Percentiles rank a stretch among this genome's conserved stretches.
phyloP scores from a whole-genome alignment of 2,888 invertebrate species.

The Sabatieria punctata region DNA sequence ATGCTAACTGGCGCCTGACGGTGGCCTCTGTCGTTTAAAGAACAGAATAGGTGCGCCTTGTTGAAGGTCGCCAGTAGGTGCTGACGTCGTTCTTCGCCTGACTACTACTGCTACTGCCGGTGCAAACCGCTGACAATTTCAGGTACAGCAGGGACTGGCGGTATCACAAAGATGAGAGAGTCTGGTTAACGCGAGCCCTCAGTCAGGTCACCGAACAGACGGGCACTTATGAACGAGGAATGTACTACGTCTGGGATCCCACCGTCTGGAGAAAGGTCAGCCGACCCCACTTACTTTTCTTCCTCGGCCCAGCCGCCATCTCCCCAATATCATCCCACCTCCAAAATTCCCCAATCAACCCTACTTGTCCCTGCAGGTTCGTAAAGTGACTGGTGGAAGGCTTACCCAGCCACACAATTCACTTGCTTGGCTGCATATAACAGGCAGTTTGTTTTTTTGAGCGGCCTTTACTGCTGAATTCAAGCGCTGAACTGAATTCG shows the following conservation, averaged over 20 bases:
- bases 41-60: too few relatives aligned
- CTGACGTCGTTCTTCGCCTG: too few relatives aligned
- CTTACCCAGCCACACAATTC: too few relatives aligned
- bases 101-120: too few relatives aligned
- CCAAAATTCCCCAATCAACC: too few relatives aligned
- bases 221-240: constrained; percentile 87
- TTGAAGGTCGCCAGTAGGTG: not conserved
- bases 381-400: too few relatives aligned
- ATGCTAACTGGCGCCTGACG: not conserved
- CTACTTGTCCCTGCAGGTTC: too few relatives aligned
- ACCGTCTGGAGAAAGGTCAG: constrained; percentile 94
- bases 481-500: too few relatives aligned
- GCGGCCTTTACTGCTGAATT: too few relatives aligned
- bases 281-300: not conserved
- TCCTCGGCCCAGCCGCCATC: not conserved
- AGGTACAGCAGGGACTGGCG: constrained; percentile 98
- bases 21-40: not conserved
- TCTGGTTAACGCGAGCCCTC: constrained; percentile 37
- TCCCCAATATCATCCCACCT: not conserved
- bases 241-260: constrained; percentile 97
- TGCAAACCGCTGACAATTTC: too few relatives aligned
- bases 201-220: constrained; percentile 57
- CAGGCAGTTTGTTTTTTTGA: too few relatives aligned
- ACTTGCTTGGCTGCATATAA: too few relatives aligned
- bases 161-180: constrained; percentile 95